phyloP scores from a whole-genome alignment of 2,797 vertebrate species.

The Psittacula echo region DNA sequence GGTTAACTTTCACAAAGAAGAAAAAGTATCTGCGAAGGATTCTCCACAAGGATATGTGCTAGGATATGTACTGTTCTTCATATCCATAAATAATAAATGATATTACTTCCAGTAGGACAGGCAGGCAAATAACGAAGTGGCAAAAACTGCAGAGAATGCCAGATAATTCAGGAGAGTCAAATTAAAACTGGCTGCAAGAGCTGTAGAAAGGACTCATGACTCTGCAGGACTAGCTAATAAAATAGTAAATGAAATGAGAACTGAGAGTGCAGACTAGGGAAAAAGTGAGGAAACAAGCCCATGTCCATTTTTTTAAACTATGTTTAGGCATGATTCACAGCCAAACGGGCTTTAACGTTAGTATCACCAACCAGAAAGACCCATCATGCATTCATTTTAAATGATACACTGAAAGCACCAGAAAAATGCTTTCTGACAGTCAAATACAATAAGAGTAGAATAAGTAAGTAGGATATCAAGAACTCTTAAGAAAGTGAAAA shows the following conservation, averaged over 20 bases:
- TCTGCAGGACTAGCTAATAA: neutral
- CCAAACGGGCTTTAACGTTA: neutral
- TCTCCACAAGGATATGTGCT: neutral
- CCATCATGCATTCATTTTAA: neutral
- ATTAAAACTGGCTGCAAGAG: neutral
- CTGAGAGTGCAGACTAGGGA: neutral
- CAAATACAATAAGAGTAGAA: neutral
- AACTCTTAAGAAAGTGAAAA: neutral
- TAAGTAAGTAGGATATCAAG: neutral
- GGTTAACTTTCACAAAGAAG: neutral
- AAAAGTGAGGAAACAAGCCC: neutral
- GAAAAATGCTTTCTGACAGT: neutral
- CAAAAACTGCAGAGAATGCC: neutral
- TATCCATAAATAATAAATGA: slow-evolving; percentile 11
- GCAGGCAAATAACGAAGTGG: neutral
- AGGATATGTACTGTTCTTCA: neutral
- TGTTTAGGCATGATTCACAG: neutral
- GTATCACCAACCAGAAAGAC: neutral
- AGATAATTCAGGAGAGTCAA: neutral
- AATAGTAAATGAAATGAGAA: neutral
- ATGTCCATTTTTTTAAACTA: neutral
- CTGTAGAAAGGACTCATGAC: neutral
- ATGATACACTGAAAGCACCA: neutral
- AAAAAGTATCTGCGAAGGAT: neutral
- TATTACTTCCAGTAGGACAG: neutral